Conservation (phyloP, 2,888 invertebrate genomes). For the Hirtodrosophila confusa region DNA sequence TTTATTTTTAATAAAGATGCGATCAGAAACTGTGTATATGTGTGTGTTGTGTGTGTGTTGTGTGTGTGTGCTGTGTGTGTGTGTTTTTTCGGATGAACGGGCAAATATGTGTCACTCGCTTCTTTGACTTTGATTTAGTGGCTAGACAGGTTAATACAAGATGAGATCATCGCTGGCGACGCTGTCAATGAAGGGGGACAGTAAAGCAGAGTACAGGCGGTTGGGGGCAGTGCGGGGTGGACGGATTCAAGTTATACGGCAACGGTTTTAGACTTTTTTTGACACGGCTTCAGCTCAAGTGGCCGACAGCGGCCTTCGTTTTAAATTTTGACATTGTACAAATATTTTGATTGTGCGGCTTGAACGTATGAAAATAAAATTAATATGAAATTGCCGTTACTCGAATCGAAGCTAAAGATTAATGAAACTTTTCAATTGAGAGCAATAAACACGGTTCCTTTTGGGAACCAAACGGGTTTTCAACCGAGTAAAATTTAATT, state of each 20-base stretch:
- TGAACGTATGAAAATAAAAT: conserved; percentile 2
- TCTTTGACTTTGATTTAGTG: conserved; percentile 78
- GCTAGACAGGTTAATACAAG: conserved; percentile 76
- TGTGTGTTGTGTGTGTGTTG: neutral
- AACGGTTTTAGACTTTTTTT: conserved; percentile 25
- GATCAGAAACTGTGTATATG: conserved; percentile 43
- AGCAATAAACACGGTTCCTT: neutral
- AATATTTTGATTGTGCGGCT: conserved; percentile 54
- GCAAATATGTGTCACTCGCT: conserved; percentile 72
- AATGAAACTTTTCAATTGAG: conserved; percentile 8
- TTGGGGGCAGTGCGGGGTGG: neutral
- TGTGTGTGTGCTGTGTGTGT: conserved; percentile 16
- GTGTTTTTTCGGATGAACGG: conserved; percentile 47
- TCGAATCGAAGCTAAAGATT: neutral
- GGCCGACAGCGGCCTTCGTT: conserved; percentile 48
- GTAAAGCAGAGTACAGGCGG: neutral
- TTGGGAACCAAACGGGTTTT: conserved; percentile 1
- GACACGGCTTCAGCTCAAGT: conserved; percentile 25
- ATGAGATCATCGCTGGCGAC: conserved; percentile 68
- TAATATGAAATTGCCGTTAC: conserved; percentile 38
- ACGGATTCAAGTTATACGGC: conserved; percentile 5
- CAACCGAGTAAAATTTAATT: neutral
- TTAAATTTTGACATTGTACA: conserved; percentile 56
- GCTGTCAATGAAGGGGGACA: conserved; percentile 30
- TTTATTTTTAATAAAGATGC: conserved; percentile 77